phyloP scores from a whole-genome alignment of 2,797 vertebrate genomes.

The Petrocephalus schoutedeni region DNA sequence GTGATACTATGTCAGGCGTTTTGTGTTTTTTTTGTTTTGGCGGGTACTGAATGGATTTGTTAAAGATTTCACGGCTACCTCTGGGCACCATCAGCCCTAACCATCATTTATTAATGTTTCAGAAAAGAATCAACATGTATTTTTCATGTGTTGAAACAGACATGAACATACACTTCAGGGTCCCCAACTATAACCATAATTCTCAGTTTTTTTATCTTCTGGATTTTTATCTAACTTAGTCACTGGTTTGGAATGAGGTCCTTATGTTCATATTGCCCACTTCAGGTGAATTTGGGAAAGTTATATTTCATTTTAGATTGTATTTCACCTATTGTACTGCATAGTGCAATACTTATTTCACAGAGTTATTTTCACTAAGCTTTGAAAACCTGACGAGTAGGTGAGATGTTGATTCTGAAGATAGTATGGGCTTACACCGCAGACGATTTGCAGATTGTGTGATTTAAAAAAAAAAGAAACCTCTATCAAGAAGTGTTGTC shows the following conservation, averaged over 20 bases:
- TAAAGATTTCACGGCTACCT: neutral
- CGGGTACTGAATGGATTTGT: neutral
- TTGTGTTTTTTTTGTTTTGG: constrained; percentile 1
- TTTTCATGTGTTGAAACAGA: neutral
- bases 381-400: neutral
- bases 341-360: neutral
- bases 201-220: neutral
- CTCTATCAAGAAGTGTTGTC: neutral
- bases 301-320: constrained; percentile 1
- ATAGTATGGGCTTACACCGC: neutral
- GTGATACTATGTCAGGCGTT: neutral
- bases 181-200: neutral
- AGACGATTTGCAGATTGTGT: neutral
- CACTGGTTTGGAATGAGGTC: neutral
- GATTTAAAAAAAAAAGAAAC: neutral
- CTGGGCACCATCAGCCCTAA: neutral
- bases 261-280: neutral
- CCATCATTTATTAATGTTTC: constrained; percentile 8
- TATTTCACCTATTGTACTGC: neutral
- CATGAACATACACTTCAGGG: neutral
- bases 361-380: neutral
- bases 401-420: neutral
- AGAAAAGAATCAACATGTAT: constrained; percentile 6
- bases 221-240: neutral
- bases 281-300: neutral